Percentiles rank a stretch among this genome's conserved stretches.
These are phyloP conservation scores for Sebastes minor DNA, from an alignment of 2,797 vertebrate genomes.

Conservation along the genomic window DNA sequence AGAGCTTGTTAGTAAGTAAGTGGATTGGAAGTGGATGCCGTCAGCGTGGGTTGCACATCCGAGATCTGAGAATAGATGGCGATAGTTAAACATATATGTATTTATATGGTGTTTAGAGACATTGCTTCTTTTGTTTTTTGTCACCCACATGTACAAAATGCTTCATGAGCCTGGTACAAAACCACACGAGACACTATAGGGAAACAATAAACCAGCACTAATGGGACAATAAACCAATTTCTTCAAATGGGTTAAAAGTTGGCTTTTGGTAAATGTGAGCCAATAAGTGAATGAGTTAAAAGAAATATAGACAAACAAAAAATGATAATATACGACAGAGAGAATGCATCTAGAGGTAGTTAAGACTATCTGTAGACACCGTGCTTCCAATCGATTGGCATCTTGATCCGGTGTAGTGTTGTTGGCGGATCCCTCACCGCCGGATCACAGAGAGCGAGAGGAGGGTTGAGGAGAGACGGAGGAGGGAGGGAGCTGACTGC, in stretches of 20 bases:
- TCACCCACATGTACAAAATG: neutral
- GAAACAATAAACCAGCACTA: neutral
- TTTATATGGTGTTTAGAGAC: neutral
- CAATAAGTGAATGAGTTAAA: neutral
- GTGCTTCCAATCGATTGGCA: conserved; percentile 36
- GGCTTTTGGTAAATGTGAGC: neutral
- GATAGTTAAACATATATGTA: neutral
- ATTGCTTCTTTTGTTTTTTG: neutral
- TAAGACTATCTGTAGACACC: conserved; percentile 34
- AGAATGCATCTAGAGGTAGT: neutral
- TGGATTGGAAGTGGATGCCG: conserved; percentile 19
- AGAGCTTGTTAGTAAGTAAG: conserved; percentile 32
- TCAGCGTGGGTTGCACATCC: conserved; percentile 3
- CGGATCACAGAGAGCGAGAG: neutral
- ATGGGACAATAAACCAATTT: neutral
- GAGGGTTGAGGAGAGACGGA: conserved; percentile 20
- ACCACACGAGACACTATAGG: neutral
- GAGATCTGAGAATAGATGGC: neutral
- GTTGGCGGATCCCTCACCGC: conserved; percentile 28
- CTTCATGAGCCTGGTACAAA: neutral
- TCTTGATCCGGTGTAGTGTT: conserved; percentile 36
- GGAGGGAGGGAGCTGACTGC: conserved; percentile 38
- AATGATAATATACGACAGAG: neutral
- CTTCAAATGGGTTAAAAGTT: neutral
- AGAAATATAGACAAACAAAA: neutral